Conservation (phyloP, 2,888 invertebrate species). For the Stenchaetothrips biformis region DNA sequence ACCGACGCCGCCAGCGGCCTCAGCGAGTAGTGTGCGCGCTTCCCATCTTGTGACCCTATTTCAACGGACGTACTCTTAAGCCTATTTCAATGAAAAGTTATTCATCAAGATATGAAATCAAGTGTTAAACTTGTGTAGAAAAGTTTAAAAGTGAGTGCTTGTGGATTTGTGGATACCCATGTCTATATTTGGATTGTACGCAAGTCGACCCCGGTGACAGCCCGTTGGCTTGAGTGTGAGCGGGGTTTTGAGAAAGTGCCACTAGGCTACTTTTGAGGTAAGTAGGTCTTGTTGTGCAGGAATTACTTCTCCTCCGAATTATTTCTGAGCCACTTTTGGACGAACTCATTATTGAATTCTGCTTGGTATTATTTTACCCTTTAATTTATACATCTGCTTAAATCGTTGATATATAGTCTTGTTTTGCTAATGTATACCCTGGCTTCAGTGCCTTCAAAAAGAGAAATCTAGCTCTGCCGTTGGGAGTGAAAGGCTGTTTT, state of each 20-base stretch:
- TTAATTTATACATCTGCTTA: background rate
- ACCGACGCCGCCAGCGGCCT: background rate
- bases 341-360: background rate
- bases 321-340: background rate
- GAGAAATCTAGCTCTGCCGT: constrained; percentile 2
- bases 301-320: background rate
- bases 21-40: constrained; percentile 8
- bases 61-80: background rate
- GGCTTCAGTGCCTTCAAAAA: constrained; percentile 14
- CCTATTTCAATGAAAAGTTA: constrained; percentile 5
- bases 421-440: background rate
- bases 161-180: background rate
- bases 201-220: constrained; percentile 15
- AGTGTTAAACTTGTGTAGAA: background rate
- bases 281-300: constrained; percentile 11
- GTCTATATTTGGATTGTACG: background rate
- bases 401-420: background rate
- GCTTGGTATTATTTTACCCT: background rate
- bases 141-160: background rate
- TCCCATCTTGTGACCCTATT: constrained; percentile 23
- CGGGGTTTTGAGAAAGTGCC: constrained; percentile 21
- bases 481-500: background rate
- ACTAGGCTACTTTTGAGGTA: constrained; percentile 24
- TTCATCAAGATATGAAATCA: background rate
- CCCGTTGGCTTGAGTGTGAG: constrained; percentile 18